A percentile compares a stretch with the other conserved stretches of the same genome.
phyloP scores from a whole-genome alignment of 2,797 vertebrate genomes.

The Netta rufina region DNA sequence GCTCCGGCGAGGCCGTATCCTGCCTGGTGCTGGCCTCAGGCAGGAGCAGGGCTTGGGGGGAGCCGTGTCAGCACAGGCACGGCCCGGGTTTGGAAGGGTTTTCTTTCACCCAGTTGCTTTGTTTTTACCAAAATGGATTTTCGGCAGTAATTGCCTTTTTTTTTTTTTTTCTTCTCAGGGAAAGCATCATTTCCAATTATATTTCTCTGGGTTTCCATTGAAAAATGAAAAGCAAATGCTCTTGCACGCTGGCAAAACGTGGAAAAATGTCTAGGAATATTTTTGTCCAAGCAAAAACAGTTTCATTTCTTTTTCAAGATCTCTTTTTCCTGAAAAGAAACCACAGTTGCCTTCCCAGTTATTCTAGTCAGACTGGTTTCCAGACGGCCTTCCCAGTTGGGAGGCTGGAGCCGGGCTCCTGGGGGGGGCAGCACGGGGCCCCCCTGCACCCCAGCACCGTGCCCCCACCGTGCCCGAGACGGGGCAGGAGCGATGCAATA shows the following conservation, averaged over 20 bases:
- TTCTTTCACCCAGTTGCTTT: conserved; percentile 35
- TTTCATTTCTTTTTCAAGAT: conserved; percentile 59
- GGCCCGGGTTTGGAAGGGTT: neutral
- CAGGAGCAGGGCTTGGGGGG: neutral
- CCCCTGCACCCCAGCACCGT: accelerated
- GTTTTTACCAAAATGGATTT: conserved; percentile 42
- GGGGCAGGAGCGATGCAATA: neutral
- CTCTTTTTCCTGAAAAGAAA: conserved; percentile 70
- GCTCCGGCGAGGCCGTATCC: neutral
- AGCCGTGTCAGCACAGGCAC: neutral
- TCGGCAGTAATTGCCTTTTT: conserved; percentile 10
- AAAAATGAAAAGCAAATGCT: conserved; percentile 71
- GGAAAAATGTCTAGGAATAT: conserved; percentile 69
- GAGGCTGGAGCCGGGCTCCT: neutral
- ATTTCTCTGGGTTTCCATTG: conserved; percentile 58
- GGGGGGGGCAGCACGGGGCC: neutral
- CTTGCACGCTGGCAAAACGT: conserved; percentile 4
- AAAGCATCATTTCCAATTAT: conserved; percentile 53
- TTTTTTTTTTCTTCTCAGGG: neutral
- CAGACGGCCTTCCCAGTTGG: conserved; percentile 46
- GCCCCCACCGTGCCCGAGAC: accelerated
- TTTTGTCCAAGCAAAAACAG: conserved; percentile 65
- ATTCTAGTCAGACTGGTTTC: conserved; percentile 65
- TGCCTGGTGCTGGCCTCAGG: neutral
- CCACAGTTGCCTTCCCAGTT: conserved; percentile 65